Evolutionary conservation across 1,140 invertebrate species (phyloP), one percentile per base, ranked within the genome.

Genomic region (Formica exsecta): DNA sequence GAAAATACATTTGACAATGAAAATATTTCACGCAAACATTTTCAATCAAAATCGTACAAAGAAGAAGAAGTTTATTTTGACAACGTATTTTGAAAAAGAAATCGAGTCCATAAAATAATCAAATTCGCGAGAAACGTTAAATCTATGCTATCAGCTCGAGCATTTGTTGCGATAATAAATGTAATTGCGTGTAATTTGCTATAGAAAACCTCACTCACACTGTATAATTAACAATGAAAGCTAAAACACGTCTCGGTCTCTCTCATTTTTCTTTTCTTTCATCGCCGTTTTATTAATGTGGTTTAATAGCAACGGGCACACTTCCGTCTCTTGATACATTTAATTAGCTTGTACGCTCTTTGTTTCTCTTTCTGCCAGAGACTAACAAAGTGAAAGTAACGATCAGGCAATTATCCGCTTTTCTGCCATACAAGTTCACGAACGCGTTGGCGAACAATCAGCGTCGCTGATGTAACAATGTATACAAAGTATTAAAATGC

Each of bases 351-450:
- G 29, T 13, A 73, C 38, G 38, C 54, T 81, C 79, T 73, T 73
- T 83, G 54, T 83, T 44, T 29, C 51, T 61, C 68, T 73, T 59
- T 83, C 54, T 61, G 4, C 29, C 19, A 51, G 54, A 74, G 54
- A 48, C 54, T 83, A 36, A 74, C 79, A 29, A 48, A 73, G 29
- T 36, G 62, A 83, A 61, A 61, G 68, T 38, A 54, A 83, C 38
- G 54, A 73, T 74, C 79, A 22, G 57, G 54, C 73, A 74, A 74
- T 83, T 73, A 83, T 83, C 29, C 68, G 79, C 79, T 62, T 61
- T 81, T 62, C 68, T 74, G 54, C 25, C 44, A 41, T 22, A 29
- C 68, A 61, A 73, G 38, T 73, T 74, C 44, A 74, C 41, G 54
- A 64, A 41, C 66, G 25, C 57, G 68, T 83, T 41, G 79, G 41